Evolutionary conservation across 2,888 invertebrate species (phyloP).

Genomic region (Bugulina stolonifera): DNA sequence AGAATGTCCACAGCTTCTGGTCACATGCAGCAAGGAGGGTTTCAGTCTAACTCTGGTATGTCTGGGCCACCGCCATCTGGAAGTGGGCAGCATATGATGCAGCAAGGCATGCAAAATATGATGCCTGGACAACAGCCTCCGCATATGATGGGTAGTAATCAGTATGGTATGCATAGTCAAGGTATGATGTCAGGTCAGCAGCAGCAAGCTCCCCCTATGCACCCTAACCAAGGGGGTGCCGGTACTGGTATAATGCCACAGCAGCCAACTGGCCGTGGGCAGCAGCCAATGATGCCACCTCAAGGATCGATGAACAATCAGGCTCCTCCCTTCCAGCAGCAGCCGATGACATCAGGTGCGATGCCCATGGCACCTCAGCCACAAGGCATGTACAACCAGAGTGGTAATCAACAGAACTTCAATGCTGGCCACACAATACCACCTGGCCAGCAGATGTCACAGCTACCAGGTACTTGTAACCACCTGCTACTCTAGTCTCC

Average conservation of each 20-base stretch:
- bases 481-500: too few relatives aligned
- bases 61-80: background rate
- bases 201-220: constrained; percentile 5
- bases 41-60: background rate
- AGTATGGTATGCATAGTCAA: constrained; percentile 29
- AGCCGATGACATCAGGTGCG: background rate
- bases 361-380: background rate
- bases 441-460: background rate
- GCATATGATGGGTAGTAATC: background rate
- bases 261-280: background rate
- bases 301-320: background rate
- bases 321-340: background rate
- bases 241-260: background rate
- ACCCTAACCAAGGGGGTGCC: background rate
- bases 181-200: constrained; percentile 29
- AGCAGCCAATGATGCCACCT: background rate
- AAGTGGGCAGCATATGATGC: background rate
- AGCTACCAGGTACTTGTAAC: background rate
- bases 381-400: background rate
- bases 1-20: background rate
- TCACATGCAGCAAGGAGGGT: constrained; percentile 6
- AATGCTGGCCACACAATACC: background rate
- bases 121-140: constrained; percentile 31
- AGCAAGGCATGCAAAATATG: constrained; percentile 26
- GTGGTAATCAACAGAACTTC: constrained; percentile 18